Evolutionary conservation across 2,113 vertebrate species (phyloP).

Genomic region (Microcebus jonahi): DNA sequence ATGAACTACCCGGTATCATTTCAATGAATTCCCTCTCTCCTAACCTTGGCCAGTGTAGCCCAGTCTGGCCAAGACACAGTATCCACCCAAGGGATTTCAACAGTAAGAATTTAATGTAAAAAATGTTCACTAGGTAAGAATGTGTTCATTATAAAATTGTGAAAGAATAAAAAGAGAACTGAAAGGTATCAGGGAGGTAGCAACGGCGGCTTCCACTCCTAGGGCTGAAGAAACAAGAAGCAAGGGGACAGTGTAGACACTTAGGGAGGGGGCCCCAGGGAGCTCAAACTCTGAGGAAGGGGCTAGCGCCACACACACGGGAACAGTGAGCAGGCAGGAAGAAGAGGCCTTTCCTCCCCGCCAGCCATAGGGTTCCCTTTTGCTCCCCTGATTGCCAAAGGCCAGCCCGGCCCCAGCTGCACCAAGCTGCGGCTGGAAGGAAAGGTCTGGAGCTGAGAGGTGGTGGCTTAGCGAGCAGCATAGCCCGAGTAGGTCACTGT

Average conservation of each 20-base stretch:
- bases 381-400: background rate
- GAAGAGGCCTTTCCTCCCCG: background rate
- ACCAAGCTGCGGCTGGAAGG: background rate
- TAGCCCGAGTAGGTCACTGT: background rate
- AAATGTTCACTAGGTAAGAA: background rate
- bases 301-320: background rate
- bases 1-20: background rate
- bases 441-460: background rate
- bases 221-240: background rate
- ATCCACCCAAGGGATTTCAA: background rate
- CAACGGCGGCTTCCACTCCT: background rate
- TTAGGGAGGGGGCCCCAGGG: background rate
- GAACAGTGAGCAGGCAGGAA: background rate
- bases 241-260: background rate
- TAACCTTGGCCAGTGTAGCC: background rate
- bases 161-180: background rate
- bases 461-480: background rate
- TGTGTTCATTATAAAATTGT: background rate
- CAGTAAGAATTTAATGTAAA: background rate
- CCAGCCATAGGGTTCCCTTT: background rate
- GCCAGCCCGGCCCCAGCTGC: background rate
- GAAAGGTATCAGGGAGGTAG: background rate
- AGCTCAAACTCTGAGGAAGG: background rate
- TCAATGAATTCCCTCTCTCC: background rate
- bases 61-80: background rate